Evolutionary conservation across 2,797 vertebrate genomes (phyloP).

Genomic region (Chelidonichthys spinosus): DNA sequence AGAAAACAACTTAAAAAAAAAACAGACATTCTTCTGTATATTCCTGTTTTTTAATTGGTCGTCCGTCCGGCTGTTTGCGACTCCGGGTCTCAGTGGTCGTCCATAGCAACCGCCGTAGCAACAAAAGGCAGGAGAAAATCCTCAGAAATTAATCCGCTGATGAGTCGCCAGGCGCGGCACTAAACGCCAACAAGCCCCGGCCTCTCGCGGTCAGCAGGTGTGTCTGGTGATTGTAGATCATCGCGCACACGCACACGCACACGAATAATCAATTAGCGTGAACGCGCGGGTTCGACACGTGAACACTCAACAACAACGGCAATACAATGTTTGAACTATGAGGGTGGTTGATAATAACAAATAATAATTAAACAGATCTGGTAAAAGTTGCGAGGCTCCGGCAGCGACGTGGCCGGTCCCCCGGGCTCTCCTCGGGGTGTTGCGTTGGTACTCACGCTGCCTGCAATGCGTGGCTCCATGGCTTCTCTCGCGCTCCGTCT

Average conservation of each 20-base stretch:
- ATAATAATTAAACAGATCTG: conserved; percentile 30
- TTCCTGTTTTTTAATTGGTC: conserved; percentile 14
- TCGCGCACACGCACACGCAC: background rate
- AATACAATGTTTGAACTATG: background rate
- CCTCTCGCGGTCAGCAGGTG: conserved; percentile 55
- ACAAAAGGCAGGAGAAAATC: conserved; percentile 80
- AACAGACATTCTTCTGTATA: conserved; percentile 8
- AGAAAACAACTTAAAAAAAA: background rate
- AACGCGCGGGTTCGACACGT: conserved; percentile 3
- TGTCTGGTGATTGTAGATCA: conserved; percentile 2
- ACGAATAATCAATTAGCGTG: conserved; percentile 15
- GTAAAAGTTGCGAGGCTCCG: conserved; percentile 69
- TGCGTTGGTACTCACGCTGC: conserved; percentile 76
- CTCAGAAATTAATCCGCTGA: conserved; percentile 74
- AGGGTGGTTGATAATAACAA: background rate
- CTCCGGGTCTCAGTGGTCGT: conserved; percentile 73
- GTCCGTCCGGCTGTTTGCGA: conserved; percentile 62
- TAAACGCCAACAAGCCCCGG: conserved; percentile 38
- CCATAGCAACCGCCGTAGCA: conserved; percentile 84
- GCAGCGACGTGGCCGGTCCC: conserved; percentile 60
- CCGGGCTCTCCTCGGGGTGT: conserved; percentile 45
- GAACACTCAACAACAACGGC: background rate
- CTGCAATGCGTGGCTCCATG: conserved; percentile 81
- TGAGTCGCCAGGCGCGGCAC: conserved; percentile 58
- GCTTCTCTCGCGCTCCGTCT: conserved; percentile 53